A percentile compares a stretch with the other conserved stretches of the same genome.
phyloP scores from a whole-genome alignment of 2,113 vertebrate genomes.

The Rhinoptilus africanus region DNA sequence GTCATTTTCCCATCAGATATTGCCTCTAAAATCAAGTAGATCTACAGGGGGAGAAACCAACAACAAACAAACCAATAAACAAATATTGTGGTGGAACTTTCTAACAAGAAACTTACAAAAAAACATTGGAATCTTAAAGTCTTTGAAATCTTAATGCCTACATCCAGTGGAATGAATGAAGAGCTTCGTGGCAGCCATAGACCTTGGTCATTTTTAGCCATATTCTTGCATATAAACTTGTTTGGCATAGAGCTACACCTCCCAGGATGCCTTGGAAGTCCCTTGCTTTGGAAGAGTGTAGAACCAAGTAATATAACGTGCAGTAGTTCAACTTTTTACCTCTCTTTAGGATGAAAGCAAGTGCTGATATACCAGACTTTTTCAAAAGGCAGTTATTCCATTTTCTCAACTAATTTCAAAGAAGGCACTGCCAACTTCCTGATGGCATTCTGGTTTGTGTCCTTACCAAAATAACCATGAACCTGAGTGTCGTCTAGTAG shows the following conservation, averaged over 20 bases:
- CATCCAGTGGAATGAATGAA: neutral
- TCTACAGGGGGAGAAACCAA: neutral
- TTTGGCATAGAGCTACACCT: neutral
- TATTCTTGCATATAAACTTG: neutral
- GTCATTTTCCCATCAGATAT: neutral
- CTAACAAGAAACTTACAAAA: neutral
- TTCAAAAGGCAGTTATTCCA: neutral
- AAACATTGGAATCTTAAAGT: neutral
- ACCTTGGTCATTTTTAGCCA: neutral
- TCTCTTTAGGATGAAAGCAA: neutral
- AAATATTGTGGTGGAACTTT: neutral
- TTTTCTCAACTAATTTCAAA: neutral
- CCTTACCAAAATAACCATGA: neutral
- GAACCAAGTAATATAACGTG: neutral
- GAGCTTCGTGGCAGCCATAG: neutral
- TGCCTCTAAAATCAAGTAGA: neutral
- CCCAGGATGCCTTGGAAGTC: neutral
- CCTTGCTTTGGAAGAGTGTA: neutral
- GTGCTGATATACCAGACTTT: neutral
- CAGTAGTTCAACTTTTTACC: neutral
- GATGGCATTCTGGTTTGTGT: neutral
- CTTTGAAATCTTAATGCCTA: neutral
- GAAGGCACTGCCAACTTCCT: neutral
- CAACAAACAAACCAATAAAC: neutral
- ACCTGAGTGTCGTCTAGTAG: neutral